These are phyloP conservation scores for Brienomyrus longianalis DNA, from an alignment of 2,113 vertebrate genomes.

Conservation along the genomic window DNA sequence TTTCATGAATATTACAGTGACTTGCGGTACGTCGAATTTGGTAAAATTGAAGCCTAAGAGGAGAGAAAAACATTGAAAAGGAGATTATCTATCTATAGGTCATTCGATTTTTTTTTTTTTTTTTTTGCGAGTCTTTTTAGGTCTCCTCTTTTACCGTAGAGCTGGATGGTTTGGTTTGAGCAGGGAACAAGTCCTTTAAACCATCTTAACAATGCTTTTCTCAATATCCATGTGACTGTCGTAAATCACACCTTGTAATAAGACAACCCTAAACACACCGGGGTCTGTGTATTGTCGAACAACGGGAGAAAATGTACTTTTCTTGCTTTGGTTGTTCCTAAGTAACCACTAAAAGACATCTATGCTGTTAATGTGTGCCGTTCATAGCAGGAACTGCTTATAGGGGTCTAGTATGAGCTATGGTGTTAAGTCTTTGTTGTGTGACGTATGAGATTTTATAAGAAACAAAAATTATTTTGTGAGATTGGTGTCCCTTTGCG, in stretches of 20 bases:
- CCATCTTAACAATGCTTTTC: constrained; percentile 24
- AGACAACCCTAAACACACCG: constrained; percentile 27
- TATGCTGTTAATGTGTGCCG: constrained; percentile 48
- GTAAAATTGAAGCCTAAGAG: background rate
- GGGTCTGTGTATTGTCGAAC: constrained; percentile 40
- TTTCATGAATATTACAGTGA: background rate
- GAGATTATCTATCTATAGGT: background rate
- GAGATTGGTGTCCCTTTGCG: constrained; percentile 53
- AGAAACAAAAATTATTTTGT: constrained; percentile 54
- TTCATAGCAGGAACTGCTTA: constrained; percentile 40
- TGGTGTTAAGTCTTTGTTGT: constrained; percentile 35
- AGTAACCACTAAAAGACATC: constrained; percentile 47
- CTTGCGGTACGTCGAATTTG: background rate
- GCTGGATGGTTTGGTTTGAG: constrained; percentile 16
- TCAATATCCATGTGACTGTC: constrained; percentile 4
- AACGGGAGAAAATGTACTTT: constrained; percentile 30
- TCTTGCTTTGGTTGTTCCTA: constrained; percentile 14
- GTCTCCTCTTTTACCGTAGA: background rate
- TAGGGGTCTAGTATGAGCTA: constrained; percentile 52
- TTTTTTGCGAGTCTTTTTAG: background rate
- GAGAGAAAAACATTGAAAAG: background rate
- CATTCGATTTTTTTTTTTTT: background rate
- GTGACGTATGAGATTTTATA: constrained; percentile 55
- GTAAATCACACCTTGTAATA: constrained; percentile 14
- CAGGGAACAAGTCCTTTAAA: constrained; percentile 15